These are phyloP conservation scores for Alca torda DNA, from an alignment of 2,797 vertebrate genomes.

Conservation along the genomic window DNA sequence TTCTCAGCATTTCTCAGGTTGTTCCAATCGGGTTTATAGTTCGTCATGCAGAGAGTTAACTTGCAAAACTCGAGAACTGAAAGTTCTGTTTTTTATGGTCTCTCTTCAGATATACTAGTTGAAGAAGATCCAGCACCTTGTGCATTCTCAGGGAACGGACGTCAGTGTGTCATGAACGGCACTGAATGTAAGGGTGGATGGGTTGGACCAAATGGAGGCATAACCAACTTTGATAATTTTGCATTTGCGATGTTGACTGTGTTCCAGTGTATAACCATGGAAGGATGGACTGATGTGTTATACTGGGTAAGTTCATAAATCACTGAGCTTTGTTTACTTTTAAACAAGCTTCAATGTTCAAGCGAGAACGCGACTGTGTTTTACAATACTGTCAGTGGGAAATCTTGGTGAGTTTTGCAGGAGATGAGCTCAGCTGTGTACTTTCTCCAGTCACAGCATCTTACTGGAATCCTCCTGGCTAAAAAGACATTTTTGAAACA, in stretches of 20 bases:
- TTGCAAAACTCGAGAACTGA: neutral
- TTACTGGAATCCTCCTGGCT: conserved; percentile 24
- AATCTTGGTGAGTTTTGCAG: neutral
- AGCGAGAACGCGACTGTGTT: neutral
- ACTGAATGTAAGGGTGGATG: conserved; percentile 94
- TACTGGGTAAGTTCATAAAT: conserved; percentile 92
- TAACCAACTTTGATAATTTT: conserved; percentile 99
- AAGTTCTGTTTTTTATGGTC: neutral
- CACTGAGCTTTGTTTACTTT: neutral
- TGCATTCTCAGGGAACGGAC: conserved; percentile 95
- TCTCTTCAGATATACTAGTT: conserved; percentile 81
- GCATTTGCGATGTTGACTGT: conserved; percentile 98
- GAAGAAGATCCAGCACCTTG: conserved; percentile 96
- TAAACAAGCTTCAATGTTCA: neutral
- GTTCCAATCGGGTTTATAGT: neutral
- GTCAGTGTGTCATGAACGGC: conserved; percentile 90
- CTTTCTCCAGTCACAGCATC: neutral
- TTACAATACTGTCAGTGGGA: neutral
- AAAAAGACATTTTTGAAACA: conserved; percentile 8
- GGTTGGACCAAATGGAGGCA: conserved; percentile 95
- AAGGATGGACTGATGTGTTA: conserved; percentile 98
- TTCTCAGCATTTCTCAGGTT: neutral
- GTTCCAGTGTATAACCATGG: conserved; percentile 99
- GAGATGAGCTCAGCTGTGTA: neutral
- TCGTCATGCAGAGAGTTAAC: neutral